Evolutionary conservation across 2,797 vertebrate genomes (phyloP), one percentile per base, ranked within the genome.

Genomic region (Ceryle rudis): DNA sequence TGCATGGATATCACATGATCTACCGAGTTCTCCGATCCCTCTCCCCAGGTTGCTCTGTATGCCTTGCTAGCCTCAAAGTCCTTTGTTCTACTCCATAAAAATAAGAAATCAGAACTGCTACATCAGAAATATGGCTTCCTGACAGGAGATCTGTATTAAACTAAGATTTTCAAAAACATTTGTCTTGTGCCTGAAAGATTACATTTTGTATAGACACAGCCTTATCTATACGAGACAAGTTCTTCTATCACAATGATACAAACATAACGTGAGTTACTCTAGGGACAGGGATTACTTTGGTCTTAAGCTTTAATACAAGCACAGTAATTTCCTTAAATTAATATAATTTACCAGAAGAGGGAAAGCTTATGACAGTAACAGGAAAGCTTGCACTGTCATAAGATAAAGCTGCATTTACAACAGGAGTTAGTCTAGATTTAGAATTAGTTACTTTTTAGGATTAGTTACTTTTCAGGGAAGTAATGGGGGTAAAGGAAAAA

Each of bases 41-140:
- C 95, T 79, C 98, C 98, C 99, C 99, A 99, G 23, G 99, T 99
- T 55, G 98, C 85, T 95, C 99, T 99, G 97, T 99, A 99, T 3
- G 96, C 87, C 13, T 98, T 98, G 79, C 98, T 98, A 35, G 98
- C 93, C 95, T 99, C 99, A 6, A 99, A 99, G 39, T 98, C 99
- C 64, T 98, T 98, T 11, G 98, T 98, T 94, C 99, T 99, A 15
- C 11, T 55, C 86, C n/a, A 0, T 21, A 70, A 86, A 86, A 69
- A 81, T 3, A 72, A 86, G 33, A 74, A 61, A 35, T 41, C 14
- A 79, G 14, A 93, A 71, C 26, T 10, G 54, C 21, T 71, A 28
- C 9, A 39, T 54, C 54, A 67, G 57, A 87, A 85, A 65, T 29
- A 57, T 1, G 3, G 23, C 17, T 79, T 83, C n/a, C 42, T 88